These are phyloP conservation scores for Galendromus occidentalis DNA, from an alignment of 1,140 invertebrate genomes.

Conservation along the genomic window DNA sequence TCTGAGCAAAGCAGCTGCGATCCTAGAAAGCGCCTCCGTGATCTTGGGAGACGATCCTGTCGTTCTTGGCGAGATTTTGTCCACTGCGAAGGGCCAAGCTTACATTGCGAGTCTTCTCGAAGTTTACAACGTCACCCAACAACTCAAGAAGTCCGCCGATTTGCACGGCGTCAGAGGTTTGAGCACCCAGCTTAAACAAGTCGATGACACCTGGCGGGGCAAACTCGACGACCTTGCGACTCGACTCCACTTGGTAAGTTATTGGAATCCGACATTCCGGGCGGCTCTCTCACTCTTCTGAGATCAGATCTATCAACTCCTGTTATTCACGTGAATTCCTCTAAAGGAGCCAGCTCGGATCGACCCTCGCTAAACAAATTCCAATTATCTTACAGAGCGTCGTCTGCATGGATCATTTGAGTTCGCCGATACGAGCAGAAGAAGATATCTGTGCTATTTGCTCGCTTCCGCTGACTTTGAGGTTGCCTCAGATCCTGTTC, in stretches of 20 bases:
- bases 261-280: too few relatives aligned
- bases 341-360: too few relatives aligned
- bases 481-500: background rate
- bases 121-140: constrained; percentile 5
- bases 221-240: background rate
- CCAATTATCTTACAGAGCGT: background rate
- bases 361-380: background rate
- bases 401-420: background rate
- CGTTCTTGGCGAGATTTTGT: background rate
- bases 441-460: background rate
- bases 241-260: background rate
- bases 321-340: too few relatives aligned
- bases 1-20: background rate
- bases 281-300: too few relatives aligned
- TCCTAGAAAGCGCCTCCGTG: background rate
- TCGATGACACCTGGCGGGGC: background rate
- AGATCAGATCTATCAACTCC: too few relatives aligned
- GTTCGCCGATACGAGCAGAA: background rate
- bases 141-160: background rate
- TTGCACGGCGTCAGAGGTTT: background rate
- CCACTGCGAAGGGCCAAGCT: background rate
- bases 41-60: background rate
- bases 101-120: background rate
- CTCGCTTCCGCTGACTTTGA: background rate
- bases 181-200: background rate